These are phyloP conservation scores for Stigmatopora argus DNA, from an alignment of 2,113 vertebrate genomes.

Conservation along the genomic window DNA sequence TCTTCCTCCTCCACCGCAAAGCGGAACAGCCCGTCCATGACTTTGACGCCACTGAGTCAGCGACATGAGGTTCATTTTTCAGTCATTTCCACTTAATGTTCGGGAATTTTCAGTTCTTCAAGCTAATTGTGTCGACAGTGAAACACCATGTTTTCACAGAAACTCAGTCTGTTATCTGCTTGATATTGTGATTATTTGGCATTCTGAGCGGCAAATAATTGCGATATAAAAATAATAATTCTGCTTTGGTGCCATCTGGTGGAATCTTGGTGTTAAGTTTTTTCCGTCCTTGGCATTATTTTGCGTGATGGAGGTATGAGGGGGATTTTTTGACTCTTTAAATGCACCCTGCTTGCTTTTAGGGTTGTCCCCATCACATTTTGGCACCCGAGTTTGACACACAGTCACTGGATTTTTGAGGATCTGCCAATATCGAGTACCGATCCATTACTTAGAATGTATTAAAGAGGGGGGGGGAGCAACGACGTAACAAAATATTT, in stretches of 20 bases:
- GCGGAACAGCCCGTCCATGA: conserved; percentile 30
- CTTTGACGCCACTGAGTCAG: background rate
- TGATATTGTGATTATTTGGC: background rate
- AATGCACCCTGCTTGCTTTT: no score
- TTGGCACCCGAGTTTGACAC: no score
- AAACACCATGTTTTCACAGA: no score
- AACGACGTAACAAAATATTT: no score
- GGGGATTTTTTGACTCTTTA: no score
- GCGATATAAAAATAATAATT: background rate
- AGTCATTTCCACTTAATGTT: background rate
- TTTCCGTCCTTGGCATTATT: no score
- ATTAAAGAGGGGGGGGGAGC: no score
- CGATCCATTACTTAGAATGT: no score
- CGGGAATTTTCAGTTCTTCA: background rate
- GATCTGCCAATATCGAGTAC: no score
- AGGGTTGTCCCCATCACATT: no score
- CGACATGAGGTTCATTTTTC: background rate
- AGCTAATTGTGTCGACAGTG: background rate
- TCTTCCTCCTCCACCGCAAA: conserved; percentile 40
- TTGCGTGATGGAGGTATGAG: no score
- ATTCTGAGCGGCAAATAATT: background rate
- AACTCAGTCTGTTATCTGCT: background rate
- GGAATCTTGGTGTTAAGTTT: background rate
- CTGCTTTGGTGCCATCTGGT: background rate
- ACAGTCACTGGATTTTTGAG: no score